These are phyloP conservation scores for Ceramica pisi DNA, from an alignment of 2,888 invertebrate species.

Conservation along the genomic window DNA sequence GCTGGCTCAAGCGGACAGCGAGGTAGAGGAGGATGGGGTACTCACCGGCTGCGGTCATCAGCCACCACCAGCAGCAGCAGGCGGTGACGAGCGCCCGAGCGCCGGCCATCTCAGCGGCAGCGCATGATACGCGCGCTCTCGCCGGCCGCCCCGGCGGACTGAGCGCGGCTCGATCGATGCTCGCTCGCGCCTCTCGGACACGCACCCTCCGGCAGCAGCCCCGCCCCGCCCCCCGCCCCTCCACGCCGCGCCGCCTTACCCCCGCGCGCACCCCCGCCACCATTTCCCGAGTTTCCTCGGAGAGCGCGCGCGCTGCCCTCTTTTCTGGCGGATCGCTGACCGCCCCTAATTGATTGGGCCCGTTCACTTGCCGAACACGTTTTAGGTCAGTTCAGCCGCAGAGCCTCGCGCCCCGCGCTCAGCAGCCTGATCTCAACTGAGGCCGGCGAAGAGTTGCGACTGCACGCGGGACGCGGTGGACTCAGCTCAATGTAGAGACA, in stretches of 20 bases:
- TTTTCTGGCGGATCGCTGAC: slow-evolving; percentile 90
- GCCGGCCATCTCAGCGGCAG: slow-evolving; percentile 90
- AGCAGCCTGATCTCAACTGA: slow-evolving; percentile 29
- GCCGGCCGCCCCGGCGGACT: slow-evolving; percentile 91
- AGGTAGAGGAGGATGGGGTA: slow-evolving; percentile 67
- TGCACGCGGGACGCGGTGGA: background rate
- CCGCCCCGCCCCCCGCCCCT: slow-evolving; percentile 72
- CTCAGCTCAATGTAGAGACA: slow-evolving; percentile 3
- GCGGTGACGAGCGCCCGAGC: slow-evolving; percentile 90
- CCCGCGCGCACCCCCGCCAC: slow-evolving; percentile 79
- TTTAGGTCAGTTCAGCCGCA: slow-evolving; percentile 89
- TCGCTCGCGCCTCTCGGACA: slow-evolving; percentile 81
- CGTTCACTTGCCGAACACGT: slow-evolving; percentile 87
- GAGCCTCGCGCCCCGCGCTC: slow-evolving; percentile 75
- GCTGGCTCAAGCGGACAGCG: slow-evolving; percentile 25
- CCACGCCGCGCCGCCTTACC: slow-evolving; percentile 79
- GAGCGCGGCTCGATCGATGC: slow-evolving; percentile 84
- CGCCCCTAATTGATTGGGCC: slow-evolving; percentile 90
- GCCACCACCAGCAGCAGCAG: slow-evolving; percentile 90
- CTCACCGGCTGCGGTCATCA: slow-evolving; percentile 90
- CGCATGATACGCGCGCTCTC: slow-evolving; percentile 90
- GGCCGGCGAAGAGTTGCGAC: slow-evolving; percentile 6
- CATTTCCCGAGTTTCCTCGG: slow-evolving; percentile 89
- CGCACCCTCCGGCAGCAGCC: slow-evolving; percentile 83
- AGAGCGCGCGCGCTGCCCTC: slow-evolving; percentile 91